Evolutionary conservation across 2,113 vertebrate species (phyloP).

Genomic region (Ammospiza caudacuta): DNA sequence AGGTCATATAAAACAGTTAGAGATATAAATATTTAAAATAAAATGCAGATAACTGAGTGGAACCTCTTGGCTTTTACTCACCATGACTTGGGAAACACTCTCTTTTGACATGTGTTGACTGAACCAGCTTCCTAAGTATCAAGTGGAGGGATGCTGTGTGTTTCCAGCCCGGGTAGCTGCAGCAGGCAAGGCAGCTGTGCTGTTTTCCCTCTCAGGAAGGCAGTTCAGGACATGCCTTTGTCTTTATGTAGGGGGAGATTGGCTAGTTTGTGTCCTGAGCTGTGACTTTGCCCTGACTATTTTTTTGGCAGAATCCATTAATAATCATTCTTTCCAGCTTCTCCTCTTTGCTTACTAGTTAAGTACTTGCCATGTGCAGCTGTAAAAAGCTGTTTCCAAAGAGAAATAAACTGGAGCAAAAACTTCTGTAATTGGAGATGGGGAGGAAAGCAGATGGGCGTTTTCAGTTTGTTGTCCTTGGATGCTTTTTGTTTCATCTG

Average conservation of each 20-base stretch:
- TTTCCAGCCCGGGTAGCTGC: not conserved
- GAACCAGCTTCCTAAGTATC: not conserved
- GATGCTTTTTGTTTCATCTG: conserved; percentile 9
- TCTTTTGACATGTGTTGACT: not conserved
- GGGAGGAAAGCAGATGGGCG: conserved; percentile 9
- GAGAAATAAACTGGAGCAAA: conserved; percentile 41
- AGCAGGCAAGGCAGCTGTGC: fast-evolving
- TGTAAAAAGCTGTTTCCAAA: conserved; percentile 67
- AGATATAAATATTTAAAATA: not conserved
- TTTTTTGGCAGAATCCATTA: conserved; percentile 22
- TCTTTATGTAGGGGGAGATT: not conserved
- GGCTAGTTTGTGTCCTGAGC: not conserved
- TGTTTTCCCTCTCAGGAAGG: not conserved
- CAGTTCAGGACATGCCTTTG: not conserved
- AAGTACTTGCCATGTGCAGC: conserved; percentile 62
- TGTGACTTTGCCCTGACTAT: not conserved
- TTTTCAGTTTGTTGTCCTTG: conserved; percentile 31
- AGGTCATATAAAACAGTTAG: not conserved
- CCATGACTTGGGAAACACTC: fast-evolving
- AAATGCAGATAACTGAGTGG: not conserved
- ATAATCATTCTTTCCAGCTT: conserved; percentile 55
- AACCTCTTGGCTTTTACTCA: not conserved
- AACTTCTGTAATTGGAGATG: conserved; percentile 12
- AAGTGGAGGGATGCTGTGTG: not conserved
- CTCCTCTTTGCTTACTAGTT: not conserved